Base-by-base conservation (phyloP, 2,888 invertebrate species). In the Trichacis sp. region DNA sequence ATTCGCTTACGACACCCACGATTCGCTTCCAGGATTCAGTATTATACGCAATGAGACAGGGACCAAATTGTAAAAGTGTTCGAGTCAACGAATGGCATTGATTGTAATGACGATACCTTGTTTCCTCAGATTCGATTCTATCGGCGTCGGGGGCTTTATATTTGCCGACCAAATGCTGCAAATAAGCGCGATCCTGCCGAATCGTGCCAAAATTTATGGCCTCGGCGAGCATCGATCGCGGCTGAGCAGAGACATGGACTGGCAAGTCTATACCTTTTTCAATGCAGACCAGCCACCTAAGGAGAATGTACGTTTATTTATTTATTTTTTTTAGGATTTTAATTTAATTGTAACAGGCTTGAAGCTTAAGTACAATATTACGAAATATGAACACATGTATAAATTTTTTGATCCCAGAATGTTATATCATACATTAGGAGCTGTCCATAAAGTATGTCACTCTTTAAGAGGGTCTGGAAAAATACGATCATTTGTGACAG, bases 151-250 rank as follows among this genome's bases (percentile, higher is more conserved):
- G 46, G 92, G 90, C 0, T 86, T 94, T 59, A 90, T 92, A 42
- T 90, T 90, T 63, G 89, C 93, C 0, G 89, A 94, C 80, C 93
- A 93, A 77, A 91, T 93, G 77, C 75, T 92, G 0, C 93, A 94
- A 84, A 80, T 94, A 4, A 89, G 88, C 49, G 85, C 88, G 2
- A 75, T 84, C 40, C 77, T 94, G 12, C 89, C 92, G 0, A 88
- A n/a, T n/a, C n/a, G 92, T 0, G 82, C 86, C 18, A 86, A 87
- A 56, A 85, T 94, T 64, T 94, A 92, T 80, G 95, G 95, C 0
- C 82, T 94, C 18, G 94, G 93, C 1, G 92, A 93, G 80, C 90
- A 91, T 69, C 86, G 89, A 51, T 87, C 88, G 0, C 80, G 86
- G 18, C 87, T 94, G 64, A 84, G 88, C 73, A 85, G 91, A 51